These are phyloP conservation scores for Lepidostoma basale DNA, from an alignment of 1,140 invertebrate genomes.

Conservation along the genomic window DNA sequence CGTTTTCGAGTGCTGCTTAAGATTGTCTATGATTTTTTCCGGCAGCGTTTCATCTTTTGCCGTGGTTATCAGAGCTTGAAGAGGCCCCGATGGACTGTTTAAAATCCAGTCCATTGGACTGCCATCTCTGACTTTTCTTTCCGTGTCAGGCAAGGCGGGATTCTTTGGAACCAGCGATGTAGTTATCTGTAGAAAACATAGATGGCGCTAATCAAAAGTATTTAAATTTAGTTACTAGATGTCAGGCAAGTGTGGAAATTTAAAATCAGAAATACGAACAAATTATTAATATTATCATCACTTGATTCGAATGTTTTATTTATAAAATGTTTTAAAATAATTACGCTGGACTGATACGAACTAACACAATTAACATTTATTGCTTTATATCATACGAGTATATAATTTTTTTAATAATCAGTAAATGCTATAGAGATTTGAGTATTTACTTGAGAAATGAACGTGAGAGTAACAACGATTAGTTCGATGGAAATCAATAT, in stretches of 20 bases:
- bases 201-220: background rate
- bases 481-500: too few relatives aligned
- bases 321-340: too few relatives aligned
- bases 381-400: too few relatives aligned
- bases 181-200: constrained; percentile 56
- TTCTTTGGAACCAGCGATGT: constrained; percentile 52
- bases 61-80: constrained; percentile 62
- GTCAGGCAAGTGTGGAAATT: background rate
- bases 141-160: constrained; percentile 46
- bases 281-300: background rate
- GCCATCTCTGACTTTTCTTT: constrained; percentile 48
- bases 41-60: constrained; percentile 68
- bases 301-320: too few relatives aligned
- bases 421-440: too few relatives aligned
- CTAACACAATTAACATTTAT: too few relatives aligned
- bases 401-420: too few relatives aligned
- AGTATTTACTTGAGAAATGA: too few relatives aligned
- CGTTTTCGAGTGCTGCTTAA: constrained; percentile 60
- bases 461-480: too few relatives aligned
- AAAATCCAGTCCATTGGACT: constrained; percentile 61
- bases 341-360: too few relatives aligned
- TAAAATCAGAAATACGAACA: too few relatives aligned
- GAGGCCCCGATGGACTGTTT: constrained; percentile 54
- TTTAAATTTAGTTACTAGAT: background rate
- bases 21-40: constrained; percentile 65